Conservation (phyloP, 2,888 invertebrate species). For the Ectemnius continuus region DNA sequence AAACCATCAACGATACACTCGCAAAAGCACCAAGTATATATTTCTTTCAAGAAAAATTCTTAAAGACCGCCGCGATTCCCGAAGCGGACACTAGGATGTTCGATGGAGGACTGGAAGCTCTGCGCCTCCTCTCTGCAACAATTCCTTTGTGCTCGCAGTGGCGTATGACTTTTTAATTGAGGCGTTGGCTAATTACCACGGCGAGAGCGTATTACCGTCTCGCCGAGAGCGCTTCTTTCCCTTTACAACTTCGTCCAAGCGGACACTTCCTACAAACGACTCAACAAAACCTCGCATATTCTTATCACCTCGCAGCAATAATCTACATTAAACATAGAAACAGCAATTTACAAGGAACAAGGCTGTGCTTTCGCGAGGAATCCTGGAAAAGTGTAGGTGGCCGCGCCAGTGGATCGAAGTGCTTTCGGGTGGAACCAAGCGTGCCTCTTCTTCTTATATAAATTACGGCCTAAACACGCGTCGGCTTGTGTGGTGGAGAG, state of each 20-base stretch:
- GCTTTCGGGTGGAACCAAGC: constrained; percentile 78
- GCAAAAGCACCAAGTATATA: too few relatives aligned
- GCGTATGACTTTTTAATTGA: constrained; percentile 70
- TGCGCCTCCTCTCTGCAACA: constrained; percentile 71
- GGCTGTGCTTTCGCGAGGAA: too few relatives aligned
- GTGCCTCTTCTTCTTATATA: constrained; percentile 75
- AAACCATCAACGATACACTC: too few relatives aligned
- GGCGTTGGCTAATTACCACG: constrained; percentile 53
- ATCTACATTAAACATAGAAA: too few relatives aligned
- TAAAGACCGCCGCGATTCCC: constrained; percentile 21
- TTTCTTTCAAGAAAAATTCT: neutral
- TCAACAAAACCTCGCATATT: too few relatives aligned
- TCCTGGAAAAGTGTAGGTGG: constrained; percentile 11
- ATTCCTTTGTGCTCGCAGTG: constrained; percentile 73
- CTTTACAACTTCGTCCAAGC: neutral
- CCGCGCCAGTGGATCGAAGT: constrained; percentile 74
- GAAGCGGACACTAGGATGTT: constrained; percentile 71
- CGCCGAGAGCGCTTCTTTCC: neutral
- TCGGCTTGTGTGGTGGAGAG: constrained; percentile 52
- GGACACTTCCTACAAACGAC: neutral
- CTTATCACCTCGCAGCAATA: too few relatives aligned
- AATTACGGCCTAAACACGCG: constrained; percentile 76
- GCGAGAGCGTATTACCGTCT: constrained; percentile 5
- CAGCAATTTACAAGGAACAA: too few relatives aligned
- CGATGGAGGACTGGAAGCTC: constrained; percentile 72